Conservation (phyloP, 2,797 vertebrate species). For the Sarcophilus harrisii region DNA sequence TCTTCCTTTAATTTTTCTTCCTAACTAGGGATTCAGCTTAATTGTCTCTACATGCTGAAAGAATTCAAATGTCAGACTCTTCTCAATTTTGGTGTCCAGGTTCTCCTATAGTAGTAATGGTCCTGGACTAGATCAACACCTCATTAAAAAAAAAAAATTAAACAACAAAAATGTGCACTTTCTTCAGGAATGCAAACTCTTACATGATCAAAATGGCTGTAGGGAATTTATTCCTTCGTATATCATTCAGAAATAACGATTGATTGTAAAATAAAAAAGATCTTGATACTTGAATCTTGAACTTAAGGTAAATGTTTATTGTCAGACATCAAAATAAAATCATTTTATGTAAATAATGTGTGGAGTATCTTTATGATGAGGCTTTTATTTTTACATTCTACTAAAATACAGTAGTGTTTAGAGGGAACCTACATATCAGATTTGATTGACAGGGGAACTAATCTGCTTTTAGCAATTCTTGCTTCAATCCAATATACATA, state of each 20-base stretch:
- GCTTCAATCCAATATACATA: not conserved
- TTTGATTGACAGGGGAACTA: not conserved
- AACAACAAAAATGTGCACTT: not conserved
- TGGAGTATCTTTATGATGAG: not conserved
- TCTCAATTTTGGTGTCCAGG: not conserved
- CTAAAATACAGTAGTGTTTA: constrained; percentile 28
- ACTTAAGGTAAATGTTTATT: constrained; percentile 12
- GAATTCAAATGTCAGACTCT: not conserved
- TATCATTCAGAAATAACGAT: constrained; percentile 4
- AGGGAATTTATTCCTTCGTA: constrained; percentile 23
- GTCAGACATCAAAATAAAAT: not conserved
- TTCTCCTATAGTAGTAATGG: not conserved
- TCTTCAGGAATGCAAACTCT: not conserved
- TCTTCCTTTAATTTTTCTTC: not conserved
- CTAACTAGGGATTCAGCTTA: not conserved
- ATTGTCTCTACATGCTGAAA: not conserved
- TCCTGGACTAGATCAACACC: not conserved
- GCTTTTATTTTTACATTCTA: not conserved
- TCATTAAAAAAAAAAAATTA: not conserved
- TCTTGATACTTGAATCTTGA: not conserved
- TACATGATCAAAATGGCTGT: not conserved
- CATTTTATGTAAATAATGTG: constrained; percentile 22
- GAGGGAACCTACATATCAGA: not conserved
- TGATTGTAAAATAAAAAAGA: not conserved
- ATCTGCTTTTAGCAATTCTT: not conserved